Conservation (phyloP, 2,888 invertebrate species). For the Agriopis marginaria region DNA sequence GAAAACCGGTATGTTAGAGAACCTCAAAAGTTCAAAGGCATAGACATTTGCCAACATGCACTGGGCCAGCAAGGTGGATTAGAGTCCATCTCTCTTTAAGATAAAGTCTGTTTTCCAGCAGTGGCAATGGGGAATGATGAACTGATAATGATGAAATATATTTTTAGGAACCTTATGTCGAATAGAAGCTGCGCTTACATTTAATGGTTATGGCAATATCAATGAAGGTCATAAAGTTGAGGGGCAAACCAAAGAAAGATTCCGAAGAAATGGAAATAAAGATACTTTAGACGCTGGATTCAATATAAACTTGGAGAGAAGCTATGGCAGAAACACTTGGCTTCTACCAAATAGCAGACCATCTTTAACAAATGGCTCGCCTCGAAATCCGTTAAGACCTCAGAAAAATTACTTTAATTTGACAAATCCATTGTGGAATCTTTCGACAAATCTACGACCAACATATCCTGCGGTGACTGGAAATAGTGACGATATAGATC, state of each 20-base stretch:
- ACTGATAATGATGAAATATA: too few species aligned
- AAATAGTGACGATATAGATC: conserved; percentile 27
- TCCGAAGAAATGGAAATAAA: conserved; percentile 11
- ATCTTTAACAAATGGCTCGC: conserved; percentile 1
- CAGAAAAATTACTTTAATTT: conserved; percentile 9
- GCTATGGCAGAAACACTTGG: conserved; percentile 9
- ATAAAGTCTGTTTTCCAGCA: too few species aligned
- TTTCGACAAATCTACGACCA: conserved; percentile 4
- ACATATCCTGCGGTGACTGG: conserved; percentile 6
- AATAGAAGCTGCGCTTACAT: not conserved
- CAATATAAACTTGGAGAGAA: conserved; percentile 1
- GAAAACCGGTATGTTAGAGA: too few species aligned
- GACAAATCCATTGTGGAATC: not conserved
- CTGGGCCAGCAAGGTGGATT: too few species aligned
- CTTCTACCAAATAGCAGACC: not conserved
- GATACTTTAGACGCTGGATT: not conserved
- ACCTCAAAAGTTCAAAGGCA: too few species aligned
- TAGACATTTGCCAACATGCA: too few species aligned
- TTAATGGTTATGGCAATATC: not conserved
- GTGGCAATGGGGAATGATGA: too few species aligned
- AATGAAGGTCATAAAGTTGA: not conserved
- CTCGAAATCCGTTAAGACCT: not conserved
- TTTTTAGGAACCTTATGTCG: not conserved
- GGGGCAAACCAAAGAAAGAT: conserved; percentile 10
- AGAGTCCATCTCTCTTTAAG: too few species aligned